Evolutionary conservation across 1,140 invertebrate species (phyloP).

Genomic region (Pomacea maculata): DNA sequence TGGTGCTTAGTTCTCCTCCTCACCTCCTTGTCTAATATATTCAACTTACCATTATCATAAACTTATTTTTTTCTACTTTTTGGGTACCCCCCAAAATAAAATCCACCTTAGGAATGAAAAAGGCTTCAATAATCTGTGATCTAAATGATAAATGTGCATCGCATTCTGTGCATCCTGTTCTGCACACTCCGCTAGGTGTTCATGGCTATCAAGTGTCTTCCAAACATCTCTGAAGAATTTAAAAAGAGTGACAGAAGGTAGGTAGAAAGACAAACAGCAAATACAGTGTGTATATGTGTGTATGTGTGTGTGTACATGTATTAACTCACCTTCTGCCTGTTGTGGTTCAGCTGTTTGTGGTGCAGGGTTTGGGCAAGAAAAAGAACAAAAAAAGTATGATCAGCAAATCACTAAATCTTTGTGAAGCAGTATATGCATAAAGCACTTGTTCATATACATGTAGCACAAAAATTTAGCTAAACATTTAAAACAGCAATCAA

Average conservation of each 20-base stretch:
- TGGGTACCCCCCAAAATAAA: too few species aligned
- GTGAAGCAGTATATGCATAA: background rate
- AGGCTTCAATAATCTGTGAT: too few species aligned
- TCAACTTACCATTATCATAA: too few species aligned
- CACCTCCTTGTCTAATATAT: too few species aligned
- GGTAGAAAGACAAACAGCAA: background rate
- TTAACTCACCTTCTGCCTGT: background rate
- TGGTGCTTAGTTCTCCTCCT: background rate
- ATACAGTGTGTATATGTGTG: constrained; percentile 3
- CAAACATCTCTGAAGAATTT: background rate
- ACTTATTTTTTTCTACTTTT: too few species aligned
- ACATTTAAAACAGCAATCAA: too few species aligned
- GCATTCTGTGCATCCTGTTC: too few species aligned
- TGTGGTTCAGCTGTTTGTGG: background rate
- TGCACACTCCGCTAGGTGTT: too few species aligned
- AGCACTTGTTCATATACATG: background rate
- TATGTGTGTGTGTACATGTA: background rate
- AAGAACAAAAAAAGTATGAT: background rate
- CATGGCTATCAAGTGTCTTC: background rate
- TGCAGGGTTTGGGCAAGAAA: background rate
- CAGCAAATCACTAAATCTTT: background rate
- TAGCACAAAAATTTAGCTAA: background rate
- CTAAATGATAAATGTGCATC: too few species aligned
- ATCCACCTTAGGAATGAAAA: too few species aligned
- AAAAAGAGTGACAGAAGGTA: background rate